phyloP scores from a whole-genome alignment of 1,140 invertebrate species.

The Neotoxoptera formosana region DNA sequence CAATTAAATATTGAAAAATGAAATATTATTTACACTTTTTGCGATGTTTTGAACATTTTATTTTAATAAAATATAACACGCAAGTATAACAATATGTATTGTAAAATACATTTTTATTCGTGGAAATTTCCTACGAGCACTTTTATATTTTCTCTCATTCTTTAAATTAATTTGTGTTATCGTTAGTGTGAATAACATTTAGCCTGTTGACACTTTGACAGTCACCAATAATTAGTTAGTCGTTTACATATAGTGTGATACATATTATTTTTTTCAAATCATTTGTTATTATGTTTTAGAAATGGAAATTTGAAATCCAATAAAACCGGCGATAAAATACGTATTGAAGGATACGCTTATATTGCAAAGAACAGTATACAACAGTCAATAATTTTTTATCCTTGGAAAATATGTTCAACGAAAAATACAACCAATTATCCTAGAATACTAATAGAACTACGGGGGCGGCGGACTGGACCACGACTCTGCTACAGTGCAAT shows the following conservation, averaged over 20 bases:
- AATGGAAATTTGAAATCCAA: neutral
- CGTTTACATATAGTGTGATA: neutral
- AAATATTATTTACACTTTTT: too few relatives aligned
- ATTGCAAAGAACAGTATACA: neutral
- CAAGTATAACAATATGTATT: neutral
- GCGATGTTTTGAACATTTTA: too few relatives aligned
- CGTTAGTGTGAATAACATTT: neutral
- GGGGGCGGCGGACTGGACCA: too few relatives aligned
- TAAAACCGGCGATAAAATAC: neutral
- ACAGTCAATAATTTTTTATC: too few relatives aligned
- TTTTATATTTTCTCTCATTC: neutral
- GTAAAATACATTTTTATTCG: neutral
- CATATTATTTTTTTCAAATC: neutral
- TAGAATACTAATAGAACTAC: neutral
- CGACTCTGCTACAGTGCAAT: too few relatives aligned
- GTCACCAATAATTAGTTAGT: neutral
- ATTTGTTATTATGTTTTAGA: neutral
- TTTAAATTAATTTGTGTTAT: neutral
- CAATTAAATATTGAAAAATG: too few relatives aligned
- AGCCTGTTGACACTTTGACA: too few relatives aligned
- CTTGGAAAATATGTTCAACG: neutral
- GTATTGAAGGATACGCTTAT: neutral
- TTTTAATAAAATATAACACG: too few relatives aligned
- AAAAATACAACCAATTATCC: neutral
- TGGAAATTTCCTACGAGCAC: neutral